Conservation (phyloP, 2,888 invertebrate species). For the Drosophila multiciliata region DNA sequence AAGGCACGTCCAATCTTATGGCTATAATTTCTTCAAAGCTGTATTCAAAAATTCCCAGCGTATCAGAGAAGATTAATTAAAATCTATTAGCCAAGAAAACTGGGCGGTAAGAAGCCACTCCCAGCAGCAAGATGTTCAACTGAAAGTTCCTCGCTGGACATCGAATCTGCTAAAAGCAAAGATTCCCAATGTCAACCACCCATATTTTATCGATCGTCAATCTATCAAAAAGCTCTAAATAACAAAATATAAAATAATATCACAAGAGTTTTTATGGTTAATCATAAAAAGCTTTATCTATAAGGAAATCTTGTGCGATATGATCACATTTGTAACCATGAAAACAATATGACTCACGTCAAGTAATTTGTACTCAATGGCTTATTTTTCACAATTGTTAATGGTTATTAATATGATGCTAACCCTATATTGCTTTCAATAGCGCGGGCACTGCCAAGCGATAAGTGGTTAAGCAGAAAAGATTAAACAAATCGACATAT, state of each 20-base stretch:
- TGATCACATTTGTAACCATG: not conserved
- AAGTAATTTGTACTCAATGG: constrained; percentile 29
- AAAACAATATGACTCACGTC: not conserved
- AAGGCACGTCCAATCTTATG: not conserved
- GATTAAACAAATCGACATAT: constrained; percentile 36
- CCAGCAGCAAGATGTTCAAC: constrained; percentile 42
- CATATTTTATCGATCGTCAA: constrained; percentile 39
- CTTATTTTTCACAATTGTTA: constrained; percentile 40
- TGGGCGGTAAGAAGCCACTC: constrained; percentile 33
- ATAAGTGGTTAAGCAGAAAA: constrained; percentile 34
- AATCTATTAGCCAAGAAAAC: constrained; percentile 50
- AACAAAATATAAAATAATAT: constrained; percentile 1
- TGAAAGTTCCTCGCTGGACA: constrained; percentile 36
- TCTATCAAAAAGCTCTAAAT: constrained; percentile 6
- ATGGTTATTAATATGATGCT: constrained; percentile 32
- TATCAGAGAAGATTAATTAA: not conserved
- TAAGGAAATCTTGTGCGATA: not conserved
- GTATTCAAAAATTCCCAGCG: not conserved
- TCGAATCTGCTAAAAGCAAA: constrained; percentile 34
- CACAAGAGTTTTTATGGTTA: constrained; percentile 20
- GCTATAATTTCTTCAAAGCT: not conserved
- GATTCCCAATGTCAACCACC: not conserved
- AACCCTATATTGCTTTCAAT: constrained; percentile 10
- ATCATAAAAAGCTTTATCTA: not conserved
- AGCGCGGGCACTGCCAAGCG: constrained; percentile 12